phyloP scores from a whole-genome alignment of 2,113 vertebrate genomes.

The Petrocephalus microphthalmus region DNA sequence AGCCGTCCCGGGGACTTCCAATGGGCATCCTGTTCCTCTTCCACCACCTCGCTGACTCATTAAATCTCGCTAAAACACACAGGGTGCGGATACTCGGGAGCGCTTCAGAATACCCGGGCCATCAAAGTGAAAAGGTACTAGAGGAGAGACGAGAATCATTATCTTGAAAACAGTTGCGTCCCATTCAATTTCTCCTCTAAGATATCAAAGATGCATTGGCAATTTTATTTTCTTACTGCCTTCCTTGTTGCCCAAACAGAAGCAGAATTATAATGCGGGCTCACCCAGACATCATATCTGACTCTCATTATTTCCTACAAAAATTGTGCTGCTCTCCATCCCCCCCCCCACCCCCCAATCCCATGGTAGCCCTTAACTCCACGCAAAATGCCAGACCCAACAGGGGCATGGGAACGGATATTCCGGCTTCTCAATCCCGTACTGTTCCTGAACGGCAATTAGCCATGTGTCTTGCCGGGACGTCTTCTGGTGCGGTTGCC shows the following conservation, averaged over 20 bases:
- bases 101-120: background rate
- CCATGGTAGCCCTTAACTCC: background rate
- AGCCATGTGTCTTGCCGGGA: constrained; percentile 20
- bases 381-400: background rate
- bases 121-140: background rate
- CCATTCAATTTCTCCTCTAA: background rate
- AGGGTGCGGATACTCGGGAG: background rate
- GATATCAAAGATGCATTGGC: background rate
- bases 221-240: background rate
- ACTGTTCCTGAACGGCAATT: constrained; percentile 24
- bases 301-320: no score
- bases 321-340: background rate
- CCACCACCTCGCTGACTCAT: background rate
- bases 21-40: background rate
- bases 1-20: background rate
- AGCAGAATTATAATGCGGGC: background rate
- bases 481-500: constrained; percentile 23
- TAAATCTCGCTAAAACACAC: background rate
- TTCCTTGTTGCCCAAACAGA: background rate
- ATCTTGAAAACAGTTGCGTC: background rate
- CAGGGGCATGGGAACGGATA: background rate
- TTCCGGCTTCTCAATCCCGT: background rate
- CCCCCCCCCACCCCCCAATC: background rate
- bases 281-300: background rate
- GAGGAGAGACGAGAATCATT: background rate